Percentiles rank a stretch among this genome's conserved stretches.
These are phyloP conservation scores for Oedothorax gibbosus DNA, from an alignment of 1,140 invertebrate genomes.

Conservation along the genomic window DNA sequence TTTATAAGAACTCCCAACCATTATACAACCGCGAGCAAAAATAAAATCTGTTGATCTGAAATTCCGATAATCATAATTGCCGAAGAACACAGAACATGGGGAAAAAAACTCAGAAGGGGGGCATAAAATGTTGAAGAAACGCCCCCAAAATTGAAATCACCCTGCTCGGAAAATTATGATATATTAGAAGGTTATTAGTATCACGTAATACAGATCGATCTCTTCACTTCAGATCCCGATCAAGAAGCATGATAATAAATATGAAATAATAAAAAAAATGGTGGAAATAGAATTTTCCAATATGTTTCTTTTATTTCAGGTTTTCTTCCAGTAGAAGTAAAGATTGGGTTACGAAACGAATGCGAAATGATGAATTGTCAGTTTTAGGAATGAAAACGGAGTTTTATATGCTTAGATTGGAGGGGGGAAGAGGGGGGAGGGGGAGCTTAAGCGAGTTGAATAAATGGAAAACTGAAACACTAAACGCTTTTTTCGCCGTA, in stretches of 20 bases:
- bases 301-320: no score
- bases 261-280: not conserved
- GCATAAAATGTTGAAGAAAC: not conserved
- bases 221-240: constrained; percentile 28
- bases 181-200: constrained; percentile 36
- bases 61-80: no score
- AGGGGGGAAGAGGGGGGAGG: not conserved
- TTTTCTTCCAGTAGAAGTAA: not conserved
- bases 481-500: not conserved
- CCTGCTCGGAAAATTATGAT: constrained; percentile 39
- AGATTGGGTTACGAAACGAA: not conserved
- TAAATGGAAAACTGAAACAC: not conserved
- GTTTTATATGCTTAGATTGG: not conserved
- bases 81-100: not conserved
- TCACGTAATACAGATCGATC: constrained; percentile 34
- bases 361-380: constrained; percentile 39
- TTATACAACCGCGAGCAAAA: no score
- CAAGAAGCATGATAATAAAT: not conserved
- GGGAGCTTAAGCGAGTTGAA: not conserved
- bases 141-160: constrained; percentile 41
- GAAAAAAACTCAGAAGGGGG: not conserved
- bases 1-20: no score
- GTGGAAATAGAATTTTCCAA: no score
- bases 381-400: not conserved
- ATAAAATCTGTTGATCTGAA: not conserved